phyloP scores from a whole-genome alignment of 2,888 invertebrate species.

The Aricia artaxerxes region DNA sequence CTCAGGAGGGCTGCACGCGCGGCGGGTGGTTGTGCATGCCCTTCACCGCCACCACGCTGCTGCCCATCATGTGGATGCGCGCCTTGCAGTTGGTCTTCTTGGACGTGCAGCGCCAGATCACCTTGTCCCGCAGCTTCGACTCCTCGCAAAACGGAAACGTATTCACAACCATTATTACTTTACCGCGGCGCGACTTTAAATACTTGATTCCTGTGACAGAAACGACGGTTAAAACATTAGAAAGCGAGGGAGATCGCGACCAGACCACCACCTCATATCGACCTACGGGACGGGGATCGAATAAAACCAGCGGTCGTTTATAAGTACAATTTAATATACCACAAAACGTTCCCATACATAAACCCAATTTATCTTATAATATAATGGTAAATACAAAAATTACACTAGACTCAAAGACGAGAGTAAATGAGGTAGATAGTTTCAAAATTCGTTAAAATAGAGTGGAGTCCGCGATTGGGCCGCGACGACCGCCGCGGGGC shows the following conservation, averaged over 20 bases:
- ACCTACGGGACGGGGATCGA: conserved; percentile 42
- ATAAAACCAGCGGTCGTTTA: conserved; percentile 74
- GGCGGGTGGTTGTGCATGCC: conserved; percentile 78
- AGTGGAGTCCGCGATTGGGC: conserved; percentile 49
- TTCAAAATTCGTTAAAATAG: conserved; percentile 46
- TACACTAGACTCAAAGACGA: conserved; percentile 68
- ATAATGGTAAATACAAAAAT: conserved; percentile 76
- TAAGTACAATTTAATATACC: conserved; percentile 80
- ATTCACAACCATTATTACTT: conserved; percentile 79
- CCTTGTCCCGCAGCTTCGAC: conserved; percentile 75
- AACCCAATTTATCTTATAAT: conserved; percentile 72
- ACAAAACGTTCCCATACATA: conserved; percentile 77
- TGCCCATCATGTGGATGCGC: conserved; percentile 73
- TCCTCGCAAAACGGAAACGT: conserved; percentile 79
- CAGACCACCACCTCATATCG: conserved; percentile 38
- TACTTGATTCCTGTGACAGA: conserved; percentile 75
- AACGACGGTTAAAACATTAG: conserved; percentile 51
- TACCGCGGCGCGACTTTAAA: conserved; percentile 75
- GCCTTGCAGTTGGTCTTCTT: conserved; percentile 79
- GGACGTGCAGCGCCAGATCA: conserved; percentile 77
- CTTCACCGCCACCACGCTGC: conserved; percentile 74
- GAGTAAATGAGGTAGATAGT: conserved; percentile 73
- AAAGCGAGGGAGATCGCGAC: conserved; percentile 31
- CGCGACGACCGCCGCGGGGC: conserved; percentile 56
- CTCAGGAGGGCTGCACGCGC: conserved; percentile 58